Conservation (phyloP, 1,140 invertebrate genomes). For the Pogonomyrmex barbatus region DNA sequence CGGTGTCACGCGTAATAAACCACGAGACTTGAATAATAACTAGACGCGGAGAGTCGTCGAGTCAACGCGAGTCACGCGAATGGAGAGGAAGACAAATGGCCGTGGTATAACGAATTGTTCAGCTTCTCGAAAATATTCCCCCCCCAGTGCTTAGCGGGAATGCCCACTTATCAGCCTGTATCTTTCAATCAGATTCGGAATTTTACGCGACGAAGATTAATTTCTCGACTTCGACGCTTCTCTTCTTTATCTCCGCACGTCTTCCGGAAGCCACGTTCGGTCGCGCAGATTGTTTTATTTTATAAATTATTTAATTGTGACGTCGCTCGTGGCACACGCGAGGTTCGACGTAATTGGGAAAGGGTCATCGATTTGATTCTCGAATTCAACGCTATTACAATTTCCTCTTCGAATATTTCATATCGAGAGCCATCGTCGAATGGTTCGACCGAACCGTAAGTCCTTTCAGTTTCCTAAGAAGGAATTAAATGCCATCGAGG, state of each 20-base stretch:
- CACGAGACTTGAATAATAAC: slow-evolving; percentile 62
- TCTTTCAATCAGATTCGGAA: slow-evolving; percentile 25
- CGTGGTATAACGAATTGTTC: slow-evolving; percentile 51
- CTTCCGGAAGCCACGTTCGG: neutral
- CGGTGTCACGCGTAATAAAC: slow-evolving; percentile 59
- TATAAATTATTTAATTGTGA: slow-evolving; percentile 10
- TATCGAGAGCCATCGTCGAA: neutral
- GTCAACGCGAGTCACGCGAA: slow-evolving; percentile 58
- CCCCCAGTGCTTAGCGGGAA: neutral
- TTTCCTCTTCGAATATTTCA: slow-evolving; percentile 36
- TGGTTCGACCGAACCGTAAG: slow-evolving; percentile 45
- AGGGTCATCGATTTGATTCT: slow-evolving; percentile 1
- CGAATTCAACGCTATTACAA: slow-evolving; percentile 31
- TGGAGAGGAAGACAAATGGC: slow-evolving; percentile 53
- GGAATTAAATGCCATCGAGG: neutral
- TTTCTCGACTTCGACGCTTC: neutral
- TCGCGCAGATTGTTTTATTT: neutral
- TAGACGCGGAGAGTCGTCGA: slow-evolving; percentile 57
- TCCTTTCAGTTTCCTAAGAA: slow-evolving; percentile 63
- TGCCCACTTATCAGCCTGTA: neutral
- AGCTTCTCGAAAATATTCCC: slow-evolving; percentile 41
- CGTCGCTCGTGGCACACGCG: neutral
- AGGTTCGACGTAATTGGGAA: neutral
- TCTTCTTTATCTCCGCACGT: neutral
- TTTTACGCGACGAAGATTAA: slow-evolving; percentile 22